Base-by-base conservation (phyloP, 2,888 invertebrate genomes). In the Cephus pulcher region DNA sequence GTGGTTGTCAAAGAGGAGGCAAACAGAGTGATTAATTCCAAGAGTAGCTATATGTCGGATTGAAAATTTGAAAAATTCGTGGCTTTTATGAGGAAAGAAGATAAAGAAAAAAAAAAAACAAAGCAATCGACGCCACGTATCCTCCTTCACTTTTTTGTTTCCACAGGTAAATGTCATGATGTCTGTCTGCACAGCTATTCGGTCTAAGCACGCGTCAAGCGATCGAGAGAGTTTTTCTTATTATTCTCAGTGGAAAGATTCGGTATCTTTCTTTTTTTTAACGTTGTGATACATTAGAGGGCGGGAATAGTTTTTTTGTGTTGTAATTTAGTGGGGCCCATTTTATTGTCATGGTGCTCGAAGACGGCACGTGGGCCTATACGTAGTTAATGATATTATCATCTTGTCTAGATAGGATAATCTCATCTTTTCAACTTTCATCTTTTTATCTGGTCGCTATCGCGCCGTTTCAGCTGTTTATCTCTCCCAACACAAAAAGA, bases 401-500 rank as follows among this genome's bases (percentile, higher is more conserved):
- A 85, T 82, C 86, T 56, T 56, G 82, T 85, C 79, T 83, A 86
- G 86, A 82, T 84, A 81, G 85, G 86, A 82, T 85, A 81, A 78
- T 85, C 85, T 86, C 85, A 81, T 87, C 87, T 81, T 85, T 86
- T 85, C 84, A 83, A 69, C 82, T 88, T 84, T 87, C 85, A 86
- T 79, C 88, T 82, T 71, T 88, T 88, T 88, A 56, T 56, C 56
- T 56, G 56, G 56, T 56, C 56, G 56, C 56, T 6, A 23, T 15
- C 9, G 88, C 83, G 86, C 88, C 86, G 85, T 89, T 90, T 84
- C 88, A 87, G 87, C 87, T 84, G 87, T 86, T 86, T 56, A 88
- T 87, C 86, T 79, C 74, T 86, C 88, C 89, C 90, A 89, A 89
- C 86, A 88, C 86, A 88, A 89, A 90, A 90, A 90, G 89, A 90